Evolutionary conservation across 2,113 vertebrate species (phyloP), one percentile per base, ranked within the genome.

Genomic region (Glareola pratincola): DNA sequence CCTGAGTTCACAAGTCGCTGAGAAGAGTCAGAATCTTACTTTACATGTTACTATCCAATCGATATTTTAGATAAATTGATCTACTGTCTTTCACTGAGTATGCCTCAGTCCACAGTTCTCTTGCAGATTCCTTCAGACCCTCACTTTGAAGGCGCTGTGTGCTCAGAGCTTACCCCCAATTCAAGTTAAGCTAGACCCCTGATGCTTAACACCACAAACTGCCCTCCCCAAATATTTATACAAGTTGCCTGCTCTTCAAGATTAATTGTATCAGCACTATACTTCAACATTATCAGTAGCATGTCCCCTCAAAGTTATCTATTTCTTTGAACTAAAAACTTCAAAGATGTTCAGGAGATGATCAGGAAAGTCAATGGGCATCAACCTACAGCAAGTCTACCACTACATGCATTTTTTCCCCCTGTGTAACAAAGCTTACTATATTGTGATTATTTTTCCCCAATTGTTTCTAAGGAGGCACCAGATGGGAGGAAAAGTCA

Each of bases 131-230:
- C 47, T 68, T 75, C 64, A 87, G 10, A 41, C 3, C 4, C 12
- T 48, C 9, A n/a, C 74, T 87, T 87, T 78, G 47, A 75, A 60
- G 21, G 6, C n/a, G 10, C 21, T 60, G 5, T 19, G 21, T 26
- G 30, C 34, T 72, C 19, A 22, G 0, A 24, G 14, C 23, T 80
- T 47, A 12, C 29, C 17, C 14, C 2, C 1, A 0, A 11, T 51
- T 76, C 63, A 45, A 39, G 9, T 51, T 82, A 41, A 77, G 8
- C 10, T 36, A 67, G 50, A 57, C 11, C 14, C n/a, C 27, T 23
- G 9, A 54, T 37, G 11, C 17, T 79, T 59, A 73, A 41, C 9
- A 71, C 21, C 29, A 69, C 22, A 63, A 84, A 27, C 32, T 34
- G 4, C 51, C 18, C 37, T 81, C 43, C 22, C 37, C 16, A 81